Percentiles rank a stretch among this genome's conserved stretches.
Conservation (phyloP, 2,797 vertebrate genomes). For the Platalea minor region DNA sequence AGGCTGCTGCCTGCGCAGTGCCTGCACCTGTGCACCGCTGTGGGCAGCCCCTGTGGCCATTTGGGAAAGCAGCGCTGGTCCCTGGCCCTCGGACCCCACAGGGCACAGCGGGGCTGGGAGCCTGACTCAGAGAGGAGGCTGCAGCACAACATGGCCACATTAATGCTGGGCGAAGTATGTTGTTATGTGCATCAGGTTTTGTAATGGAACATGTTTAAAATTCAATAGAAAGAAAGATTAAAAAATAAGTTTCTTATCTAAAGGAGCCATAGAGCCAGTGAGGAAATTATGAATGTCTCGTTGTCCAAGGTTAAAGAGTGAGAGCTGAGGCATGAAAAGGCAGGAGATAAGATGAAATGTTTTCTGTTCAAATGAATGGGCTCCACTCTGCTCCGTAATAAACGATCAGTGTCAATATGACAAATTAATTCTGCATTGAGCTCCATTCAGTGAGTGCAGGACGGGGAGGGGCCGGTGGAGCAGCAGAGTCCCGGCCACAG, state of each 20-base stretch:
- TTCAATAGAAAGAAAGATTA: conserved; percentile 59
- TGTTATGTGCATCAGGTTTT: conserved; percentile 48
- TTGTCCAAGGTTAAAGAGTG: conserved; percentile 74
- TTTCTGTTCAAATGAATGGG: conserved; percentile 73
- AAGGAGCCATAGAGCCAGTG: conserved; percentile 51
- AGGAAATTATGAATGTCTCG: conserved; percentile 64
- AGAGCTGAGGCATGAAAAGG: conserved; percentile 64
- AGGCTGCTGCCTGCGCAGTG: not conserved
- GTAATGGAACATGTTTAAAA: conserved; percentile 54
- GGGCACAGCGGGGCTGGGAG: not conserved
- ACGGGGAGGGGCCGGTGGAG: not conserved
- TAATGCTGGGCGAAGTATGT: not conserved
- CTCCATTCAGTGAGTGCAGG: not conserved
- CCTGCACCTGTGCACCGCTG: not conserved
- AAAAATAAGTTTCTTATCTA: conserved; percentile 71
- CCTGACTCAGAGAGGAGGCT: not conserved
- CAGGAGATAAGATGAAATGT: conserved; percentile 70
- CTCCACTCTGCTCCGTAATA: conserved; percentile 65
- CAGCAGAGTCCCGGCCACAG: not conserved
- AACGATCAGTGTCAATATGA: conserved; percentile 73
- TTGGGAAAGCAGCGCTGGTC: not conserved
- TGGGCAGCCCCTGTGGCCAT: not conserved
- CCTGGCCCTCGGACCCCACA: rapidly evolving
- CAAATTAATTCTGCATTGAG: conserved; percentile 69
- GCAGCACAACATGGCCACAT: not conserved